Evolutionary conservation across 2,113 vertebrate genomes (phyloP), one percentile per base, ranked within the genome.

Genomic region (Etheostoma cragini): DNA sequence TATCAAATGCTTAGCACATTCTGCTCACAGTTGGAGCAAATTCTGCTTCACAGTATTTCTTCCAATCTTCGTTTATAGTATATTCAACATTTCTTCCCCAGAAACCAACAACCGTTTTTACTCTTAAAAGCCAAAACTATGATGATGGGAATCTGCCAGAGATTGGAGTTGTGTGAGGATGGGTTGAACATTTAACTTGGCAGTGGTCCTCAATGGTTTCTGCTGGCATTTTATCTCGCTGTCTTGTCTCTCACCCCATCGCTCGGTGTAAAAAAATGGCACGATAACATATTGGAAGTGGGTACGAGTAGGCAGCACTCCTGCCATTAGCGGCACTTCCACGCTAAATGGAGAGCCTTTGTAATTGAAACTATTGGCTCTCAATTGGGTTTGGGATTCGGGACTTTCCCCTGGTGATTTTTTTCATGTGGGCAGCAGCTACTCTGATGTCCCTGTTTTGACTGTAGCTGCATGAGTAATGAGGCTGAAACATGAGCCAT

Each of bases 221-320:
- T 70, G 72, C 15, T 68, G 38, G 54, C 61, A 3, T 63, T 52
- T 49, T 14, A 24, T 73, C 45, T 49, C 63, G 0, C 24, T n/a
- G 1, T 57, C 54, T 69, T 5, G n/a, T 73, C 26, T 61, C 24
- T 10, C 73, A 52, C 46, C 45, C 22, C 49, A 1, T 8, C 24
- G 3, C 63, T 15, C 60, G 24, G 42, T 60, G 77, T 56, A 21
- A 76, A 74, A 75, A 75, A 30, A 26, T 33, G 22, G 56, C 71
- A 35, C 5, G 1, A 11, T 22, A 76, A 60, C 87, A 90, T 84
- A 87, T 81, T 88, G 88, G 7, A 76, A 69, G 86, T 88, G 83
- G 88, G 85, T 1, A 26, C 33, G 8, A 72, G 66, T 66, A 57
- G 74, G 74, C 73, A 52, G 66, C 53, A 16, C 66, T 79, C 22